Evolutionary conservation across 30 jellyfish, hydroid and myxozoan genomes (phyloP).

Genomic region (Aurelia sp.): DNA sequence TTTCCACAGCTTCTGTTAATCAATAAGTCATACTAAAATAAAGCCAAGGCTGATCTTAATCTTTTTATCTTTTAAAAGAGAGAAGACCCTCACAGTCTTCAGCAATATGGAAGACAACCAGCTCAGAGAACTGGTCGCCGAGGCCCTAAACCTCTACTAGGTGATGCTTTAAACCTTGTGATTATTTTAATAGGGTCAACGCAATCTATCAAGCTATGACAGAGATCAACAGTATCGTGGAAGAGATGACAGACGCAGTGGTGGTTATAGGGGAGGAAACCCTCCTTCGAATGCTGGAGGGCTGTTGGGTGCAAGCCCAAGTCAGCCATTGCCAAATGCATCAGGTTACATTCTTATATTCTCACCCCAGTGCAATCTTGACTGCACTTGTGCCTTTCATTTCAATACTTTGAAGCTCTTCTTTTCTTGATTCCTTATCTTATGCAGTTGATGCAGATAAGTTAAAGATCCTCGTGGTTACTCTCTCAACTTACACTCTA

Average conservation of each 20-base stretch:
- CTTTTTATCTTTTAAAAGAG: too few species aligned
- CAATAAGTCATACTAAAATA: too few species aligned
- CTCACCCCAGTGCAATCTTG: conserved; percentile 1
- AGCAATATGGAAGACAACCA: background rate
- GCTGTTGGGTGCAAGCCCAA: conserved; percentile 79
- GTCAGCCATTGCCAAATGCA: conserved; percentile 36
- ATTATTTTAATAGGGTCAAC: conserved; percentile 71
- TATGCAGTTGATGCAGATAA: too few species aligned
- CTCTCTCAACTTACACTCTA: too few species aligned
- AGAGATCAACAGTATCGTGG: conserved; percentile 66
- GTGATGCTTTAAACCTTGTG: background rate
- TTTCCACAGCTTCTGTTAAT: too few species aligned
- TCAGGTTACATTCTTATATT: conserved; percentile 40
- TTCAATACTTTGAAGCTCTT: background rate
- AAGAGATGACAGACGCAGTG: conserved; percentile 73
- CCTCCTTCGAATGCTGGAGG: conserved; percentile 69
- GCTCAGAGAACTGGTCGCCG: background rate
- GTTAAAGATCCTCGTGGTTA: too few species aligned
- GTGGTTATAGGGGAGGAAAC: conserved; percentile 63
- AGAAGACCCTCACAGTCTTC: too few species aligned
- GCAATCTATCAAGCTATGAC: conserved; percentile 35
- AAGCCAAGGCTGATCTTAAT: too few species aligned
- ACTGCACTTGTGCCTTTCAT: background rate
- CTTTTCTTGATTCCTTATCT: background rate
- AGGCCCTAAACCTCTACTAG: background rate